A percentile compares a stretch with the other conserved stretches of the same genome.
Evolutionary conservation across 1,140 invertebrate species (phyloP).

Genomic region (Vollenhovia emeryi): DNA sequence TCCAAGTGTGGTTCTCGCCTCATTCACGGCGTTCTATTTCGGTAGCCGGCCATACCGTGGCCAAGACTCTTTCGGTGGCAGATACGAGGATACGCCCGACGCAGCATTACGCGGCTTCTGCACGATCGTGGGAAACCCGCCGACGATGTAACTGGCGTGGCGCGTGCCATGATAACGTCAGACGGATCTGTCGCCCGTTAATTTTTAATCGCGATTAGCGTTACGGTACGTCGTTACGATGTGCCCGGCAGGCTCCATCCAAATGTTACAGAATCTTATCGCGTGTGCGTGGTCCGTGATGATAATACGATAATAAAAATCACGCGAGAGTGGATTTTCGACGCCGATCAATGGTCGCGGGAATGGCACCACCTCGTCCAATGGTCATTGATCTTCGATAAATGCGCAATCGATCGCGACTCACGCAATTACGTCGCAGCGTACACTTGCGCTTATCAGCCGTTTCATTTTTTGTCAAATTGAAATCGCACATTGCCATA

Average conservation of each 20-base stretch:
- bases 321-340: neutral
- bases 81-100: constrained; percentile 10
- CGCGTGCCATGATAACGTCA: neutral
- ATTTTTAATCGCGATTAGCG: neutral
- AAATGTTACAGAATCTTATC: neutral
- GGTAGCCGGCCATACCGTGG: neutral
- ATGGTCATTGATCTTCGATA: neutral
- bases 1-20: constrained; percentile 13
- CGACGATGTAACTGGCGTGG: neutral
- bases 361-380: neutral
- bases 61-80: neutral
- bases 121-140: neutral
- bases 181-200: neutral
- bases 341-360: neutral
- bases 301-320: neutral
- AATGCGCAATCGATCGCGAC: neutral
- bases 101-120: neutral
- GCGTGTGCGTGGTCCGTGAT: neutral
- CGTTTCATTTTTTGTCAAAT: neutral
- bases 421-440: neutral
- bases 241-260: neutral
- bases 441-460: neutral
- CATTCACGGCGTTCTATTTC: constrained; percentile 31
- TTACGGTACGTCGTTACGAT: neutral
- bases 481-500: neutral